Evolutionary conservation across 2,797 vertebrate genomes (phyloP), one percentile per base, ranked within the genome.

Genomic region (Eulemur coronatus): DNA sequence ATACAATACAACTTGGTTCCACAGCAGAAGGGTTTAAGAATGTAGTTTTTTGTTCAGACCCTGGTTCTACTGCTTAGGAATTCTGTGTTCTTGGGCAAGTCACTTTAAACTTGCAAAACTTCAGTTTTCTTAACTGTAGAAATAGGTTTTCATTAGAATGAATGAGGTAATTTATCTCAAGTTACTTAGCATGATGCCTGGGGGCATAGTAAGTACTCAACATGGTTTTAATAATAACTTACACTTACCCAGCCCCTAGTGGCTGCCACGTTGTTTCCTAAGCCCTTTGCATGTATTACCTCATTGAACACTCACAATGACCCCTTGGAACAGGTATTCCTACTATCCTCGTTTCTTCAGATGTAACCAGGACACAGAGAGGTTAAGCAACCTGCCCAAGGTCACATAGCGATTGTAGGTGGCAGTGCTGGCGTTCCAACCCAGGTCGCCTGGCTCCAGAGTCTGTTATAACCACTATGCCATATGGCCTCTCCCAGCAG

Each of bases 1-100:
- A 95, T 84, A 80, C n/a, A 61, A 70, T 95, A 89, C 81, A 86
- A 85, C 92, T 94, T 94, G 12, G 24, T 28, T 28, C 84, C 52
- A 38, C 7, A 5, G 78, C n/a, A n/a, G 50, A 80, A 92, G 63
- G 24, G 50, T 35, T 35, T 28, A 22, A 55, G 9, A 70, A 20
- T 55, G 9, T 63, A 6, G 4, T 20, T 55, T 78, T 75, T 2
- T n/a, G 52, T 55, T 70, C n/a, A 82, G n/a, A 75, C 18, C n/a
- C n/a, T 50, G 43, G 61, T 30, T 67, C 50, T 52, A 12, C 73
- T 20, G 28, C 50, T 69, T 79, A 52, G 24, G n/a, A 55, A 14
- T 12, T 57, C 75, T 55, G 10, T 70, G 50, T 63, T 57, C 35
- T 70, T 78, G 50, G 46, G 24, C 2, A 78, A 88, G 28, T 75